These are phyloP conservation scores for Ophraella communa DNA, from an alignment of 2,888 invertebrate species.

Conservation along the genomic window DNA sequence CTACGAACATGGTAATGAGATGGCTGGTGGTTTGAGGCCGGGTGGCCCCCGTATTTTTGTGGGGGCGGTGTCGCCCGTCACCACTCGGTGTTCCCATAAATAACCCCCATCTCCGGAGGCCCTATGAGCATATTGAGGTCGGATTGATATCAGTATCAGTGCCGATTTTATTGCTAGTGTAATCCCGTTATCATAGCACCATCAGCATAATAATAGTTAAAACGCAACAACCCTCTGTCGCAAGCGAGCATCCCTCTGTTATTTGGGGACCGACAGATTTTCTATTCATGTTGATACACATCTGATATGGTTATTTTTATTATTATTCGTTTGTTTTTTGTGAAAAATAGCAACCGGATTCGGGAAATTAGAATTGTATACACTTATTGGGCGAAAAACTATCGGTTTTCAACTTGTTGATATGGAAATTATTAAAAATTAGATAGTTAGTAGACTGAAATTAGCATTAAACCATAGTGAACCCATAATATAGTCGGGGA, in stretches of 20 bases:
- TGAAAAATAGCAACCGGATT: too few relatives aligned
- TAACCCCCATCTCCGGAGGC: conserved; percentile 47
- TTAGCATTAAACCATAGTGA: too few relatives aligned
- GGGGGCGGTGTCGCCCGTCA: conserved; percentile 52
- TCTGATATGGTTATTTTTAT: neutral
- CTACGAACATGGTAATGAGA: conserved; percentile 30
- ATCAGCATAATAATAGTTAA: conserved; percentile 62
- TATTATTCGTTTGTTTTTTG: too few relatives aligned
- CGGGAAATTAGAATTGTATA: too few relatives aligned
- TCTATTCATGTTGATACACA: neutral
- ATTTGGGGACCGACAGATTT: neutral
- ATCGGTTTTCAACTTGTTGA: too few relatives aligned
- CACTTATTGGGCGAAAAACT: too few relatives aligned
- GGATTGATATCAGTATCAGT: conserved; percentile 60
- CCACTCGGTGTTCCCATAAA: conserved; percentile 55
- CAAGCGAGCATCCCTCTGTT: conserved; percentile 52
- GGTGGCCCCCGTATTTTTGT: conserved; percentile 29
- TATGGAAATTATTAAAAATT: too few relatives aligned
- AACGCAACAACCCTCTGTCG: conserved; percentile 54
- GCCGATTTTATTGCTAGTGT: conserved; percentile 61
- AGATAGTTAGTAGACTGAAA: too few relatives aligned
- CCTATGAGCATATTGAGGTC: conserved; percentile 58
- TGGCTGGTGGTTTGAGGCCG: conserved; percentile 11
- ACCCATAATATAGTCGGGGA: too few relatives aligned
- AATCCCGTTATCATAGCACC: conserved; percentile 61